Conservation (phyloP, 1,140 invertebrate species). For the Olivierus martensii region DNA sequence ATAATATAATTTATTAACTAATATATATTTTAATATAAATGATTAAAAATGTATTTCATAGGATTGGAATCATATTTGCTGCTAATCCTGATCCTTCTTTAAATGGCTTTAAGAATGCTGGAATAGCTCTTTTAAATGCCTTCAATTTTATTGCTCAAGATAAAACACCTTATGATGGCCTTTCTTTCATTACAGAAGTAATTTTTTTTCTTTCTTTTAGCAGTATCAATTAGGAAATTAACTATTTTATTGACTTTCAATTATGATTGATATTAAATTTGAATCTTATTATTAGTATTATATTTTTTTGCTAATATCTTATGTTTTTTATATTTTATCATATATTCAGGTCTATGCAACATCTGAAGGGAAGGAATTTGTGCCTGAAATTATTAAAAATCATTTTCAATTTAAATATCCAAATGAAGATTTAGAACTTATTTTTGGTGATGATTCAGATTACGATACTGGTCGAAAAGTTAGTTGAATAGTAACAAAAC, state of each 20-base stretch:
- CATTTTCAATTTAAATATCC: slow-evolving; percentile 51
- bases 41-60: slow-evolving; percentile 14
- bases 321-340: not conserved
- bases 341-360: slow-evolving; percentile 30
- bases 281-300: no score
- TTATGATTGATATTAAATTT: no score
- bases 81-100: slow-evolving; percentile 43
- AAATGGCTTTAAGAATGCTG: slow-evolving; percentile 51
- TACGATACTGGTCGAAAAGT: slow-evolving; percentile 69
- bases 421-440: slow-evolving; percentile 52
- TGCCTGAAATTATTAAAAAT: slow-evolving; percentile 49
- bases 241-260: no score
- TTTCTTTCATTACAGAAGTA: slow-evolving; percentile 71
- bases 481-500: not conserved
- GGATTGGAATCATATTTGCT: slow-evolving; percentile 83
- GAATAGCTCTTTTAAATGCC: slow-evolving; percentile 73
- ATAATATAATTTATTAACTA: no score
- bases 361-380: slow-evolving; percentile 33
- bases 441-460: slow-evolving; percentile 75
- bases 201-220: slow-evolving; percentile 20
- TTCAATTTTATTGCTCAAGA: slow-evolving; percentile 81
- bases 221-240: no score
- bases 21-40: not conserved
- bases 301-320: no score
- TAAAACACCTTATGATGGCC: slow-evolving; percentile 50